Evolutionary conservation across 2,113 vertebrate species (phyloP), one percentile per base, ranked within the genome.

Genomic region (Mohoua ochrocephala): DNA sequence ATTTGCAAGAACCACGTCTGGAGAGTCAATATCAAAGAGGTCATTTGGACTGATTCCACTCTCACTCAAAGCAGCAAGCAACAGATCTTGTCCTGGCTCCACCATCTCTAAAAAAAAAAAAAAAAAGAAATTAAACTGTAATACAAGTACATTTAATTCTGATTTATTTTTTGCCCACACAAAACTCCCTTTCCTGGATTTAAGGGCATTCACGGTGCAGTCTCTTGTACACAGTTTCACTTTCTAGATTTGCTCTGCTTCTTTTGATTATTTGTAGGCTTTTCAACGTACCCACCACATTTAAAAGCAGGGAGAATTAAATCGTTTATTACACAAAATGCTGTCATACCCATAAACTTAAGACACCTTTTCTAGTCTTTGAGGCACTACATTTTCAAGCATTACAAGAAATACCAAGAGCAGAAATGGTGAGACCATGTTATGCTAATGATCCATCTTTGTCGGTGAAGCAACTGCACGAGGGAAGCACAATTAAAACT

Each of bases 1-100:
- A 52, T 97, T 96, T 84, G 95, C 89, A 95, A 98, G 95, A 57
- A 98, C 98, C 67, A 97, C 97, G 19, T 99, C 99, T 84, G 99
- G 98, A 97, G 98, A 97, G 93, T 99, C 99, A 88, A 99, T 98
- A 97, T 99, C 99, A 95, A 99, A 99, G 10, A 99, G 98, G 95
- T 99, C 99, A 98, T 99, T 99, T 19, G 99, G 99, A 96, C 99
- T 99, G 97, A 99, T 99, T 91, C 99, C 99, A 96, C 99, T 99
- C 98, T 99, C 99, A 96, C 99, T 99, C 89, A 99, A 98, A 97
- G 99, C 99, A 97, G 99, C 99, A 92, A 99, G 99, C 91, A 99
- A 98, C 98, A 99, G 98, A 98, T 99, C 99, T 98, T 99, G 99
- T 98, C 99, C 99, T 95, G 99, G 99, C 98, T 99, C 99, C 99